Base-by-base conservation (phyloP, 2,888 invertebrate species). In the Uloborus plumipes region DNA sequence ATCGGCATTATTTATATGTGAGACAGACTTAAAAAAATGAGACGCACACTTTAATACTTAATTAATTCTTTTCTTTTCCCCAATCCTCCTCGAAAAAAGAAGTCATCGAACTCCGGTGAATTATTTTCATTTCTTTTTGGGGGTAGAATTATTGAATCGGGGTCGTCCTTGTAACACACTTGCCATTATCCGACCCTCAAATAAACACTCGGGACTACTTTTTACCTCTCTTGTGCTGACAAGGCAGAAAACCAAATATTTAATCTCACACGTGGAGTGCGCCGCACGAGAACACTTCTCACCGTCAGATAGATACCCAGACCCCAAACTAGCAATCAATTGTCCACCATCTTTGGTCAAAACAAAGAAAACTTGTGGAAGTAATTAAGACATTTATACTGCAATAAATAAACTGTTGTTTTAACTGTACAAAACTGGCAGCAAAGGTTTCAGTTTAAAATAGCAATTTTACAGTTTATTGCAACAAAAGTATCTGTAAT, bases 221-320 rank as follows among this genome's bases (percentile, higher is more conserved):
- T 79, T 75, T 76, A 59, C 39, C 51, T 51, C 65, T 20, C 65
- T 55, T 59, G 22, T 66, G n/a, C 53, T 72, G 73, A 74, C 80
- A 81, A 81, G 80, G 80, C 80, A 39, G 69, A 74, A 81, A 74
- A 39, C 74, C 61, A 81, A 81, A 81, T 81, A 81, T 81, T 81
- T 66, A 81, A 81, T 70, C 80, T 55, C 50, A 50, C 61, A n/a
- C 26, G 70, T 16, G 22, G 61, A 73, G 73, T 64, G 73, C 62
- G 51, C 18, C 39, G 22, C n/a, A 16, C 47, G 49, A 47, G 74
- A 74, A 50, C 49, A 55, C 20, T 62, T 64, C 58, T 53, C 1
- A 39, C 1, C 39, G 22, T 47, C 49, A 9, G 13, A 14, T 0
- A 9, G 13, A 14, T 0, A 20, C 6, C n/a, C 39, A 55, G 47